Conservation (phyloP, 2,113 vertebrate species). For the Grus americana region DNA sequence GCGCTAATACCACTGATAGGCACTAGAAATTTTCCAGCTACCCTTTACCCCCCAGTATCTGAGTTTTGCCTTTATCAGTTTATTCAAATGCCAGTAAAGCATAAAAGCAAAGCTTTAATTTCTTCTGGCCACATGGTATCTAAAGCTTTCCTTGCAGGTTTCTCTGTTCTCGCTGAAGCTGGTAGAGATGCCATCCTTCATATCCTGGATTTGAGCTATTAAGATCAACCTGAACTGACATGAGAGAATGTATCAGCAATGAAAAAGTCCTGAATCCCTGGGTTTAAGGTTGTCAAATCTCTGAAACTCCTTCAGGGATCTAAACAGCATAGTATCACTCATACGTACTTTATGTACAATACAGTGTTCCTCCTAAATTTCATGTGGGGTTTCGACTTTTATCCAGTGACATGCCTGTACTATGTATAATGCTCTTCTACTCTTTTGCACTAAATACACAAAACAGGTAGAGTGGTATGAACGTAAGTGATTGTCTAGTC, state of each 20-base stretch:
- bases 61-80: not conserved
- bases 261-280: not conserved
- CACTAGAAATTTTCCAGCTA: not conserved
- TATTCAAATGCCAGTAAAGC: not conserved
- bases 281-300: slow-evolving; percentile 34
- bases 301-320: slow-evolving; percentile 25
- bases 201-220: not conserved
- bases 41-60: not conserved
- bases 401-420: not conserved
- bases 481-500: not conserved
- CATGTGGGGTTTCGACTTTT: not conserved
- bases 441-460: not conserved
- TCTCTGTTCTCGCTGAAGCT: not conserved
- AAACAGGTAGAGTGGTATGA: not conserved
- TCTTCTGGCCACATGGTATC: not conserved
- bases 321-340: not conserved
- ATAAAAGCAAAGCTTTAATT: not conserved
- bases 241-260: slow-evolving; percentile 25
- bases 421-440: not conserved
- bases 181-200: not conserved
- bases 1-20: not conserved
- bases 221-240: slow-evolving; percentile 28
- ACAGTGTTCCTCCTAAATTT: not conserved
- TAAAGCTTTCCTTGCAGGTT: not conserved
- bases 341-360: fast-evolving